phyloP scores from a whole-genome alignment of 2,888 invertebrate genomes.

The Imbricaverruca yamaguchii region DNA sequence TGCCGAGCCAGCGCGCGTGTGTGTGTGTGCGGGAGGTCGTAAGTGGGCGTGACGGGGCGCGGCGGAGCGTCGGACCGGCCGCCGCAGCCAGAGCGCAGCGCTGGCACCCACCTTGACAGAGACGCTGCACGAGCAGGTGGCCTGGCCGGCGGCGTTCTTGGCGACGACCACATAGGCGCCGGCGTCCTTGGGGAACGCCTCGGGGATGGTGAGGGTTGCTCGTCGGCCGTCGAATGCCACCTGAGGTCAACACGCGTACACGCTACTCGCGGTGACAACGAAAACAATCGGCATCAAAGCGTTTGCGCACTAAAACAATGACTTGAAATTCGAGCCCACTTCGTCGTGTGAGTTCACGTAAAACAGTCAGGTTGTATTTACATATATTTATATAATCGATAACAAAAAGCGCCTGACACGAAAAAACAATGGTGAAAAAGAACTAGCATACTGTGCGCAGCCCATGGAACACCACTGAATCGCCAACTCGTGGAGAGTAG shows the following conservation, averaged over 20 bases:
- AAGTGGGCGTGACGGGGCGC: neutral
- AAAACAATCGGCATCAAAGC: no score
- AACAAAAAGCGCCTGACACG: no score
- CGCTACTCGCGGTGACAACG: no score
- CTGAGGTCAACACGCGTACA: constrained; percentile 36
- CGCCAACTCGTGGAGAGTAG: no score
- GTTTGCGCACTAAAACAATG: no score
- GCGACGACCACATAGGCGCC: constrained; percentile 64
- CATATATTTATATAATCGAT: no score
- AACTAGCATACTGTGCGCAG: no score
- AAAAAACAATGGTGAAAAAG: no score
- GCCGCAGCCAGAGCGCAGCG: neutral
- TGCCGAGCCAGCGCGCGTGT: neutral
- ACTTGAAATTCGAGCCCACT: no score
- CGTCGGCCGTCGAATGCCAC: constrained; percentile 47
- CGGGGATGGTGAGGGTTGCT: constrained; percentile 59
- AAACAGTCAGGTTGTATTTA: no score
- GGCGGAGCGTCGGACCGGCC: neutral
- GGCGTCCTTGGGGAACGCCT: constrained; percentile 69
- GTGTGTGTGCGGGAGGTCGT: neutral
- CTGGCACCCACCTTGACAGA: constrained; percentile 31
- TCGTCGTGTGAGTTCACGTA: no score
- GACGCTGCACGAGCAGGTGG: constrained; percentile 49
- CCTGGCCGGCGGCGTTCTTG: constrained; percentile 72
- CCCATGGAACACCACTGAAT: no score